Conservation (phyloP, 1,140 invertebrate genomes). For the Bombus terrestris region DNA sequence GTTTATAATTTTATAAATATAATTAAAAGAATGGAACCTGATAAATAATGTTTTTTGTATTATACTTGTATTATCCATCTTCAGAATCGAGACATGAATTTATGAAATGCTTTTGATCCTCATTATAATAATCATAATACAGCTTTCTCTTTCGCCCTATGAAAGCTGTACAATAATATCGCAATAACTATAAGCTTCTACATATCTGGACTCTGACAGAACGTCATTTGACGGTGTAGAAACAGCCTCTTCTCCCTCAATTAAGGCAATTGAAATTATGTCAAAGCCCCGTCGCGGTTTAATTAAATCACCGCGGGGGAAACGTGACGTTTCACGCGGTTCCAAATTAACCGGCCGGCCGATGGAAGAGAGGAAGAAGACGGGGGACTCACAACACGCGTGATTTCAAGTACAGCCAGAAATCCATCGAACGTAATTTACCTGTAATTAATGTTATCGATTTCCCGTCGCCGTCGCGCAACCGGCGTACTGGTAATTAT, state of each 20-base stretch:
- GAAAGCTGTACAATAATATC: background rate
- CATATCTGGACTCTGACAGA: too few relatives aligned
- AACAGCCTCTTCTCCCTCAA: background rate
- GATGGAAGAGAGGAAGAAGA: conserved; percentile 24
- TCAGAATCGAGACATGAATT: too few relatives aligned
- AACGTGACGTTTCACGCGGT: conserved; percentile 49
- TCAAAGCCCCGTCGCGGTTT: conserved; percentile 48
- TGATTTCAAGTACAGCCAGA: conserved; percentile 49
- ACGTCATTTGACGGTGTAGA: background rate
- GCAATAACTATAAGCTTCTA: background rate
- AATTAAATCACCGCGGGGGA: conserved; percentile 49
- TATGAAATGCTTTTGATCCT: too few relatives aligned
- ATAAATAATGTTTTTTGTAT: too few relatives aligned
- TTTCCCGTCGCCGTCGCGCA: conserved; percentile 10
- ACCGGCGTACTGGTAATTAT: conserved; percentile 35
- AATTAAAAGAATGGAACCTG: too few relatives aligned
- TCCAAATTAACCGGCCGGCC: conserved; percentile 39
- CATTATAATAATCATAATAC: too few relatives aligned
- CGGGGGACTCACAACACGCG: background rate
- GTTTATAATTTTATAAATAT: too few relatives aligned
- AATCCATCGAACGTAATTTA: conserved; percentile 52
- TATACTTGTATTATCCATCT: too few relatives aligned
- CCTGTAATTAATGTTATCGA: conserved; percentile 53
- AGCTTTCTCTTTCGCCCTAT: too few relatives aligned
- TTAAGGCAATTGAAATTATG: conserved; percentile 51